phyloP scores from a whole-genome alignment of 2,797 vertebrate species.

The Acanthopagrus latus region DNA sequence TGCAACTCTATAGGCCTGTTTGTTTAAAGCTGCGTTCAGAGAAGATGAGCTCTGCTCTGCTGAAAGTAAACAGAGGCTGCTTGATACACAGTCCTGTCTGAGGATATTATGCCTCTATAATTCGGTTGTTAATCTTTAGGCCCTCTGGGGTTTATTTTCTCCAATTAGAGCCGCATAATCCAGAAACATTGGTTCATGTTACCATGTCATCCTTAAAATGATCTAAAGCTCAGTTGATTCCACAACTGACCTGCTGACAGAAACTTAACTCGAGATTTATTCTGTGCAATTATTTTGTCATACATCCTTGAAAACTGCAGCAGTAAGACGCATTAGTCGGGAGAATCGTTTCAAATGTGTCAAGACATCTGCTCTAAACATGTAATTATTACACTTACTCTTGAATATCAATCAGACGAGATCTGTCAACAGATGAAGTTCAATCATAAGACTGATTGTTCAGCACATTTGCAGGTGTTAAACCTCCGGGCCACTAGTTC shows the following conservation, averaged over 20 bases:
- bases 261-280: conserved; percentile 38
- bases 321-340: not conserved
- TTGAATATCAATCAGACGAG: conserved; percentile 46
- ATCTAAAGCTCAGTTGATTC: conserved; percentile 44
- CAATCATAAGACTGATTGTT: conserved; percentile 23
- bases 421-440: conserved; percentile 33
- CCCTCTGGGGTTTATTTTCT: conserved; percentile 56
- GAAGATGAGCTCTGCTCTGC: conserved; percentile 33
- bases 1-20: conserved; percentile 56
- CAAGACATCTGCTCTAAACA: conserved; percentile 37
- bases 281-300: conserved; percentile 58
- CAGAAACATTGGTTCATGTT: conserved; percentile 48
- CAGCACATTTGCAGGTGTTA: conserved; percentile 29
- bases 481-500: not conserved
- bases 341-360: conserved; percentile 34
- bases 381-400: conserved; percentile 32
- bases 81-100: conserved; percentile 48
- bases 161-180: conserved; percentile 53
- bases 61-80: conserved; percentile 40
- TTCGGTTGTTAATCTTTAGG: conserved; percentile 49
- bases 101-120: conserved; percentile 49
- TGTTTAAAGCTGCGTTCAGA: conserved; percentile 46
- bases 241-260: conserved; percentile 48
- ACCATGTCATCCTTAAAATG: conserved; percentile 23
- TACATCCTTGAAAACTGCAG: conserved; percentile 8